A percentile compares a stretch with the other conserved stretches of the same genome.
Evolutionary conservation across 35 echinoderm and acorn worm species (phyloP).

Genomic region (Amphiura filiformis): DNA sequence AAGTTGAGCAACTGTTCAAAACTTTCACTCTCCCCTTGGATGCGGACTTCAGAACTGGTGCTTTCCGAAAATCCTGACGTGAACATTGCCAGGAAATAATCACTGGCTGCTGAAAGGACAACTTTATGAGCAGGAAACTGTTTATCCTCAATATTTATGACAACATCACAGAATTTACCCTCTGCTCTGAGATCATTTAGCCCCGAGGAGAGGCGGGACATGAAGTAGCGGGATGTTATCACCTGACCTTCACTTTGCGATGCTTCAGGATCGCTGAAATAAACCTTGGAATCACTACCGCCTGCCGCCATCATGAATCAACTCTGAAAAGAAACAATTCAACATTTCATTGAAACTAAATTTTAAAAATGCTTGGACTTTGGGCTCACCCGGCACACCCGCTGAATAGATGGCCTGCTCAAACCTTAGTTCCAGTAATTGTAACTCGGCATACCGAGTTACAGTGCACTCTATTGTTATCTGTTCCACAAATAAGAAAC

Average conservation of each 20-base stretch:
- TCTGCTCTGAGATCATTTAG: neutral
- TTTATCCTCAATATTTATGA: conserved; percentile 19
- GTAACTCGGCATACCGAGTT: too few species aligned
- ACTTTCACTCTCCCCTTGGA: conserved; percentile 5
- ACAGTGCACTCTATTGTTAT: too few species aligned
- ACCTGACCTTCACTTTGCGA: neutral
- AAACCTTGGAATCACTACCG: neutral
- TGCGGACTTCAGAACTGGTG: conserved; percentile 4
- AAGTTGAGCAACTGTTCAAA: conserved; percentile 12
- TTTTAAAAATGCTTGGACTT: too few species aligned
- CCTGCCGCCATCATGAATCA: too few species aligned
- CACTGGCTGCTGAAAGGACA: conserved; percentile 18
- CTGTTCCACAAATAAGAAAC: too few species aligned
- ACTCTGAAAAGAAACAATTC: too few species aligned
- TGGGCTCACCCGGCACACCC: too few species aligned
- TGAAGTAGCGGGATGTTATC: neutral
- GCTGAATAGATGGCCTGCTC: too few species aligned
- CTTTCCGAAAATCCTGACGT: conserved; percentile 16
- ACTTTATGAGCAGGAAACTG: conserved; percentile 22
- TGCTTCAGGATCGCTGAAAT: neutral
- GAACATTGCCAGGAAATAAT: conserved; percentile 45
- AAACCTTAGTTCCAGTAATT: too few species aligned
- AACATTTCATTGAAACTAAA: too few species aligned
- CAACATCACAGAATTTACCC: conserved; percentile 17
- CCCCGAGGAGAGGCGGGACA: neutral